Percentiles rank a stretch among this genome's conserved stretches.
phyloP scores from a whole-genome alignment of 2,113 vertebrate genomes.

The Nothoprocta perdicaria region DNA sequence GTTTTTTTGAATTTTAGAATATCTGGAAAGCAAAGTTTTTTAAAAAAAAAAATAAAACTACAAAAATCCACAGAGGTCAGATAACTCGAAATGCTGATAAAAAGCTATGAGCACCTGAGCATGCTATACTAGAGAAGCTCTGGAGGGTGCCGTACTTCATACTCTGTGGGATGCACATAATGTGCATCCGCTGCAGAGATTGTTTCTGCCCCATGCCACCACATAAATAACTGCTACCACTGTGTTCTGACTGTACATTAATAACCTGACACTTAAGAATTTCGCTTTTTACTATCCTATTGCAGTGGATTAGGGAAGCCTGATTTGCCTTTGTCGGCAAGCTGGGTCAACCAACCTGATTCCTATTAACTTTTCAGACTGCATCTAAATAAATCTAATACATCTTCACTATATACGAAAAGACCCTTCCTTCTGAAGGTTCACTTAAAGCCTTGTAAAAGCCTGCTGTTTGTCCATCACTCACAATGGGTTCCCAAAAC shows the following conservation, averaged over 20 bases:
- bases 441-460: slow-evolving; percentile 29
- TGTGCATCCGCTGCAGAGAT: background rate
- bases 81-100: background rate
- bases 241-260: background rate
- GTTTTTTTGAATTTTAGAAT: background rate
- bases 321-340: slow-evolving; percentile 19
- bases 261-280: slow-evolving; percentile 2
- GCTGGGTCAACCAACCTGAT: slow-evolving; percentile 16
- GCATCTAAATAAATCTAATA: slow-evolving; percentile 47
- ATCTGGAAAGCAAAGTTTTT: background rate
- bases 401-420: slow-evolving; percentile 13
- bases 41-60: background rate
- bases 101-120: background rate
- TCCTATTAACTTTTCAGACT: slow-evolving; percentile 45
- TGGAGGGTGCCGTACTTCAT: background rate
- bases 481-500: background rate
- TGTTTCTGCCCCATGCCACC: slow-evolving; percentile 12
- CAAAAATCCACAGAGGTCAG: background rate
- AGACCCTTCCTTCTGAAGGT: slow-evolving; percentile 31
- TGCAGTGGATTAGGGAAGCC: slow-evolving; percentile 5
- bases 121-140: background rate
- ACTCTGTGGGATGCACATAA: background rate
- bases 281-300: background rate
- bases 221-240: background rate
- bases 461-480: background rate